Evolutionary conservation across 2,797 vertebrate species (phyloP).

Genomic region (Clarias laeviceps): DNA sequence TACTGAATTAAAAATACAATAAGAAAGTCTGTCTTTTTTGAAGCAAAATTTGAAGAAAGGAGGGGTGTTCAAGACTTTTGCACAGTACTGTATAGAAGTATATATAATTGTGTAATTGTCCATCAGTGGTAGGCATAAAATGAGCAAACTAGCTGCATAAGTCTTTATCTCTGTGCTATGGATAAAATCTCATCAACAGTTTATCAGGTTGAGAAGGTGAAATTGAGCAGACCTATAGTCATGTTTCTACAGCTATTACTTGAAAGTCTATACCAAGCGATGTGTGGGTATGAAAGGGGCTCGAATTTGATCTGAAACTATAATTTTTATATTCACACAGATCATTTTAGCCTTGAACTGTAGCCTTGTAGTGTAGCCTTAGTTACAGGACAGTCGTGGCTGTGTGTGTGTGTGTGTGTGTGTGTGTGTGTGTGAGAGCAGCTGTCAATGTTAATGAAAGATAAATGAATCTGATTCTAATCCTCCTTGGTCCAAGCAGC

Average conservation of each 20-base stretch:
- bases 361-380: neutral
- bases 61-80: too few species aligned
- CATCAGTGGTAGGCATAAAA: neutral
- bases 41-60: too few species aligned
- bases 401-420: slow-evolving; percentile 35
- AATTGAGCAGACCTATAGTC: neutral
- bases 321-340: neutral
- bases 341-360: neutral
- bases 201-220: neutral
- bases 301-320: neutral
- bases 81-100: neutral
- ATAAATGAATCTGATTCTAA: slow-evolving; percentile 54
- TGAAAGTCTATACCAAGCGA: neutral
- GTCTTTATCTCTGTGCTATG: neutral
- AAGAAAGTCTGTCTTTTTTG: too few species aligned
- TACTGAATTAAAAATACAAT: too few species aligned
- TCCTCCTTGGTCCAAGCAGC: slow-evolving; percentile 42
- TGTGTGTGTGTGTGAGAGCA: slow-evolving; percentile 38
- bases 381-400: slow-evolving; percentile 14
- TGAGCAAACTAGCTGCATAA: neutral
- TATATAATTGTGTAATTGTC: neutral
- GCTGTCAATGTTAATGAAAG: slow-evolving; percentile 54
- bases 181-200: neutral
- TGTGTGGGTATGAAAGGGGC: neutral
- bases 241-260: neutral